A percentile compares a stretch with the other conserved stretches of the same genome.
phyloP scores from a whole-genome alignment of 2,888 invertebrate species.

The Chloromyia formosa region DNA sequence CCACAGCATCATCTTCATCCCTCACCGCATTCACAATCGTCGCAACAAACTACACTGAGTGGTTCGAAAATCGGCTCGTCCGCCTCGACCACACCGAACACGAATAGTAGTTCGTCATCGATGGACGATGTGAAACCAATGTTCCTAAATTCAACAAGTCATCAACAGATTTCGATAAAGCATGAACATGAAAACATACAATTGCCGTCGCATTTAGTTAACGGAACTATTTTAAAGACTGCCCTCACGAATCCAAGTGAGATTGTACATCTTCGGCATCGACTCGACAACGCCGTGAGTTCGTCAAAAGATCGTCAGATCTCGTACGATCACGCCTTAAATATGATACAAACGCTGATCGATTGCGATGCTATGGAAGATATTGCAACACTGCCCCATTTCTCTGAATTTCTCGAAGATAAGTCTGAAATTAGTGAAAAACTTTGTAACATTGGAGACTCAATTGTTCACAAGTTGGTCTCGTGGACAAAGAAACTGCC shows the following conservation, averaged over 20 bases:
- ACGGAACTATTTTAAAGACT: constrained; percentile 93
- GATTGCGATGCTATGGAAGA: constrained; percentile 98
- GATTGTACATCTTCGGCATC: constrained; percentile 87
- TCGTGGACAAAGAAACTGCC: constrained; percentile 99
- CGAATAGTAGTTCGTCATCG: constrained; percentile 35
- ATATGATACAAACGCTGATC: constrained; percentile 91
- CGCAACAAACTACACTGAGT: constrained; percentile 59
- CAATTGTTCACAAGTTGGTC: constrained; percentile 97
- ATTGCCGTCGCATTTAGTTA: constrained; percentile 80
- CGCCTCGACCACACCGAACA: constrained; percentile 19
- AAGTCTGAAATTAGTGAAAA: constrained; percentile 91
- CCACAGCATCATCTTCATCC: constrained; percentile 52
- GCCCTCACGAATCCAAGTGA: constrained; percentile 94
- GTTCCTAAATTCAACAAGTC: constrained; percentile 55
- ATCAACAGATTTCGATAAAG: constrained; percentile 62
- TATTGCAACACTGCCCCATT: constrained; percentile 90
- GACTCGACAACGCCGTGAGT: constrained; percentile 87
- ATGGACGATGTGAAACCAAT: constrained; percentile 52
- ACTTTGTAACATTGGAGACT: constrained; percentile 95
- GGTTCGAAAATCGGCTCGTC: constrained; percentile 37
- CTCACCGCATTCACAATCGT: constrained; percentile 54
- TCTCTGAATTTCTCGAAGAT: constrained; percentile 89
- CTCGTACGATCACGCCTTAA: constrained; percentile 83
- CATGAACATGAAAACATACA: constrained; percentile 56
- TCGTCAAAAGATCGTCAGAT: constrained; percentile 85